Percentiles rank a stretch among this genome's conserved stretches.
Conservation (phyloP, 2,888 invertebrate species). For the Metopia argyrocephala region DNA sequence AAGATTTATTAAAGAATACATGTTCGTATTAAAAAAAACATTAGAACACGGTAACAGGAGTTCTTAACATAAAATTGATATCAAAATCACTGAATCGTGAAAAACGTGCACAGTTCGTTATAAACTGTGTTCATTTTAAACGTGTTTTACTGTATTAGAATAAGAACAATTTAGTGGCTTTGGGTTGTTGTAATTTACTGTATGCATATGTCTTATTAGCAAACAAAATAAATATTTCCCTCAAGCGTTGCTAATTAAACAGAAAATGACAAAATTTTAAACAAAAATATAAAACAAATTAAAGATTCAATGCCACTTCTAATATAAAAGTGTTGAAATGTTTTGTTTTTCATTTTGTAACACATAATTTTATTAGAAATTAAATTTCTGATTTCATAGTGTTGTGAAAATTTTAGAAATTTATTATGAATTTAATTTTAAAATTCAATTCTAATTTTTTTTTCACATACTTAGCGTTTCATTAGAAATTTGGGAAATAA, state of each 20-base stretch:
- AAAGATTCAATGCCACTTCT: constrained; percentile 74
- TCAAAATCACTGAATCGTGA: too few relatives aligned
- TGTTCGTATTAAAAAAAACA: too few relatives aligned
- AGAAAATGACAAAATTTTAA: constrained; percentile 59
- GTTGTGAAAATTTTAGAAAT: not conserved
- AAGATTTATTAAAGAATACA: too few relatives aligned
- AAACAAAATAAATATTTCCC: constrained; percentile 50
- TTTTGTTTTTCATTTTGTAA: constrained; percentile 60
- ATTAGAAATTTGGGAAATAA: too few relatives aligned
- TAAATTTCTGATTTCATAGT: constrained; percentile 36
- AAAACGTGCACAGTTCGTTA: too few relatives aligned
- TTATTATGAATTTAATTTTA: too few relatives aligned
- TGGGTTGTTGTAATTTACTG: constrained; percentile 2
- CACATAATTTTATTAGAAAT: not conserved
- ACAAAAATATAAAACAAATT: not conserved
- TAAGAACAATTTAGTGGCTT: constrained; percentile 3
- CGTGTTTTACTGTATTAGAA: too few relatives aligned
- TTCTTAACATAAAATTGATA: too few relatives aligned
- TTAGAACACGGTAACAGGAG: too few relatives aligned
- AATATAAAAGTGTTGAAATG: constrained; percentile 73
- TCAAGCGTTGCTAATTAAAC: constrained; percentile 73
- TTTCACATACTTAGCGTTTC: too few relatives aligned
- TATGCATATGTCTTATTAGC: not conserved
- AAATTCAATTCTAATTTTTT: too few relatives aligned
- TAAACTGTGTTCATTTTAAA: too few relatives aligned